Base-by-base conservation (phyloP, 2,113 vertebrate species). In the Paratilapia polleni region DNA sequence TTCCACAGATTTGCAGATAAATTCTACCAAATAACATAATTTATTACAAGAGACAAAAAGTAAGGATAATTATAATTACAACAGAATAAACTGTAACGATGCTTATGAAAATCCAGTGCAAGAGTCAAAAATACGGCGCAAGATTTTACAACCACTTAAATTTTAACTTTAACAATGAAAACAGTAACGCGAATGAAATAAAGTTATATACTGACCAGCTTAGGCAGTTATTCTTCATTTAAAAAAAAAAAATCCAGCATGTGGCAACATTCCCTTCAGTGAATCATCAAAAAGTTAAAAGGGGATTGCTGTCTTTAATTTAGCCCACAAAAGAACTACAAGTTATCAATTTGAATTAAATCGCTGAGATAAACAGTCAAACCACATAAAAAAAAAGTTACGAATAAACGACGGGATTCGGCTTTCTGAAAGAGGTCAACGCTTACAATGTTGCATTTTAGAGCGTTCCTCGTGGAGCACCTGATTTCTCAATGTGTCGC, bases 401-500 rank as follows among this genome's bases (percentile, higher is more conserved):
- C 1, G 36, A 22, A 61, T 10, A 22, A 60, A 34, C 2, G 3
- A 7, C 68, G 3, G 0, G 9, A 34, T 5, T 54, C 0, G 6
- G 19, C 41, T 2, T n/a, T 5, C 66, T 20, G 5, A 2, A 15
- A 9, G 19, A 36, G 6, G 3, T 7, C 11, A 41, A 62, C 28
- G 4, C 4, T 31, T 5, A 52, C 20, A 74, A 4, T 41, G 34
- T 14, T 3, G 3, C 2, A 1, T 41, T 81, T 75, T 38, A 22
- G 78, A 66, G 7, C 17, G 52, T 14, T 8, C 31, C 57, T 17
- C 17, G 20, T 15, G 4, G 19, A 61, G 31, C 86, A 92, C 90
- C 88, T 92, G 90, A 81, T 78, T 85, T 49, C 41, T 64, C 3
- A 73, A 59, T 8, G 59, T 3, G 80, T 68, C 31, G 34, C 28